Evolutionary conservation across 1,140 invertebrate species (phyloP), one percentile per base, ranked within the genome.

Genomic region (Meloidogyne floridensis): DNA sequence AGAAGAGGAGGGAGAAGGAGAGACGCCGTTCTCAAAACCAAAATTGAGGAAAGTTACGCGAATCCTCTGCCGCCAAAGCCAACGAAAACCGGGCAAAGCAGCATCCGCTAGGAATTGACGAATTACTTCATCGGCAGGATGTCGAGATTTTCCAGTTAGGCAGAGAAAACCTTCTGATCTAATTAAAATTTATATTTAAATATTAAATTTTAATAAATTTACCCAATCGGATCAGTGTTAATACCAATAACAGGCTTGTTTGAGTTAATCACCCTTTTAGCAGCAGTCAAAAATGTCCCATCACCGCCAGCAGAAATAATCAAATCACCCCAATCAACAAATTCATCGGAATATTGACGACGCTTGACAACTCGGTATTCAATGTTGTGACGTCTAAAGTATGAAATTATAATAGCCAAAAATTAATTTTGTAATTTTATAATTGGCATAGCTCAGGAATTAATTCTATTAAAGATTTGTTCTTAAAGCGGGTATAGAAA

Each of bases 301-400:
- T 99, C 97, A 1, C 98, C 98, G 69, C 97, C 97, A 85, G 95
- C 95, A 0, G 96, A 95, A 15, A 99, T 93, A 76, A 99, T 93
- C 69, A 96, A 92, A 92, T 99, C 97, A 20, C 96, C 95, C 95
- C 96, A 98, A 77, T 94, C 92, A 84, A 98, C 93, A 72, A 93
- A 90, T 51, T 94, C 93, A 81, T 83, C 72, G 18, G 82, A 83
- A 74, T 88, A 88, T 13, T 88, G 72, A 6, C 80, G 59, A 10
- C 86, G 81, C 7, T 81, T 77, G 3, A 89, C 88, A 43, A 88
- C 82, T 32, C 76, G 76, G 20, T 80, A 78, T 51, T 88, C 81
- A 78, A 90, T 90, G 1, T 83, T 82, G 56, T 87, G 81, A n/a
- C 69, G 87, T n/a, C 86, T 87, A 51, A 81, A 87, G 32, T 72